A percentile compares a stretch with the other conserved stretches of the same genome.
Conservation (phyloP, 2,797 vertebrate genomes). For the Anableps anableps region DNA sequence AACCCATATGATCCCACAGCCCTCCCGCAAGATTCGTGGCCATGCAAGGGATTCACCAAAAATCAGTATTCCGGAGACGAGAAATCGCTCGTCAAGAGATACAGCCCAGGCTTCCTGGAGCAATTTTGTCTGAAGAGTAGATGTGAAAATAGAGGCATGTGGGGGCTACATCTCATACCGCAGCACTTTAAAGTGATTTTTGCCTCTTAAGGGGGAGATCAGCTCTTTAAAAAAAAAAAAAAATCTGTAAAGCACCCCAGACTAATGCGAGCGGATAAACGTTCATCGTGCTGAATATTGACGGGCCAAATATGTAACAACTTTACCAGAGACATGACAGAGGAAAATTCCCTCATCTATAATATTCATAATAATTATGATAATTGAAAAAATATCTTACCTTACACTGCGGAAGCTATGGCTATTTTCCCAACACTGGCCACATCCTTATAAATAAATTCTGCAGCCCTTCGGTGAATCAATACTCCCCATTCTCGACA, state of each 20-base stretch:
- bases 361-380: conserved; percentile 13
- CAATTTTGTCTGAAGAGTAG: conserved; percentile 59
- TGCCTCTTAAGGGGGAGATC: conserved; percentile 56
- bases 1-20: conserved; percentile 63
- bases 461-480: conserved; percentile 86
- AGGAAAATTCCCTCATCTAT: conserved; percentile 37
- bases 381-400: conserved; percentile 75
- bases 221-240: conserved; percentile 20
- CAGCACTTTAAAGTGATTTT: conserved; percentile 70
- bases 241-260: conserved; percentile 55
- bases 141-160: conserved; percentile 61
- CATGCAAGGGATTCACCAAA: conserved; percentile 35
- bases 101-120: conserved; percentile 59
- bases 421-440: conserved; percentile 95
- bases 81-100: conserved; percentile 58
- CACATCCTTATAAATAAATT: conserved; percentile 86
- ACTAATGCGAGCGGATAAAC: conserved; percentile 48
- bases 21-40: conserved; percentile 58
- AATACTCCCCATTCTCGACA: conserved; percentile 91
- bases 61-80: conserved; percentile 66
- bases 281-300: conserved; percentile 48
- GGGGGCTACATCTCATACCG: conserved; percentile 58
- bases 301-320: conserved; percentile 56
- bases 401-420: conserved; percentile 98
- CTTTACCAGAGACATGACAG: conserved; percentile 72